Conservation (phyloP, 1,140 invertebrate genomes). For the Anastrepha obliqua region DNA sequence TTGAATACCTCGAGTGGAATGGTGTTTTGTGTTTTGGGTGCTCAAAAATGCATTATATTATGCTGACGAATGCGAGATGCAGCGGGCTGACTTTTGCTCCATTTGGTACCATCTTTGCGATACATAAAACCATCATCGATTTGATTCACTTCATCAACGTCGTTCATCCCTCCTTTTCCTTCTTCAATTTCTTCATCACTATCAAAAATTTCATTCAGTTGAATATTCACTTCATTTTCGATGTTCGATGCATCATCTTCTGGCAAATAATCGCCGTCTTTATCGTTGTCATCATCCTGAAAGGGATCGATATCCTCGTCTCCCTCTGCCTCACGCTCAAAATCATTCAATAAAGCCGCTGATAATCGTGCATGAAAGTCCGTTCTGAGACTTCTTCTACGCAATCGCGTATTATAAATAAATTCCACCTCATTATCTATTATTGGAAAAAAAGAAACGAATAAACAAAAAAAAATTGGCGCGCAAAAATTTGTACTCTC, state of each 20-base stretch:
- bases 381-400: background rate
- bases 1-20: constrained; percentile 51
- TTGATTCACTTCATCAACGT: background rate
- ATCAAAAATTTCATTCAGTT: constrained; percentile 16
- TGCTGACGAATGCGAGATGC: constrained; percentile 26
- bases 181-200: background rate
- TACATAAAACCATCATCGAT: background rate
- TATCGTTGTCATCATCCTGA: background rate
- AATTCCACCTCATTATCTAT: background rate
- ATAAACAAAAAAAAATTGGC: too few species aligned
- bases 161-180: background rate
- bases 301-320: too few species aligned
- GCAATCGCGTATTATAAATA: background rate
- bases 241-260: constrained; percentile 28
- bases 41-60: constrained; percentile 41
- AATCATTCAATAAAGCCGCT: background rate
- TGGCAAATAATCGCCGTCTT: background rate
- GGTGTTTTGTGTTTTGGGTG: constrained; percentile 5
- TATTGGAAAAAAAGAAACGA: too few species aligned
- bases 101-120: constrained; percentile 2
- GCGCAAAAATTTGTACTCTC: too few species aligned
- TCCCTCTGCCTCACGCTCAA: background rate
- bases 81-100: background rate
- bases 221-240: background rate
- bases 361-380: background rate